phyloP scores from a whole-genome alignment of 2,888 invertebrate genomes.

The Onchidella celtica region DNA sequence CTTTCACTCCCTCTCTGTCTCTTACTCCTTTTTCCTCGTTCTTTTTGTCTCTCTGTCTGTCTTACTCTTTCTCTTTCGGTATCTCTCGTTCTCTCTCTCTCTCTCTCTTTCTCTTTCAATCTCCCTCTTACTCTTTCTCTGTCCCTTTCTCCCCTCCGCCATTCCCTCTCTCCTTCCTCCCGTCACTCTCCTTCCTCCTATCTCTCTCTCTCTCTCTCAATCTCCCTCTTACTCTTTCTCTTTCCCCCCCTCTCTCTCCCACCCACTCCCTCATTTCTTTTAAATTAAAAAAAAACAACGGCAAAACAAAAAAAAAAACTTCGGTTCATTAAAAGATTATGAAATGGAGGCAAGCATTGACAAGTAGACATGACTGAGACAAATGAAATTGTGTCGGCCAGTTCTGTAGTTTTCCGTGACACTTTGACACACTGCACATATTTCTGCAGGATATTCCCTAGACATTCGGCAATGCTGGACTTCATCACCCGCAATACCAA shows the following conservation, averaged over 20 bases:
- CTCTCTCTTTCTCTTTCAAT: background rate
- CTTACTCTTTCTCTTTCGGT: background rate
- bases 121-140: slow-evolving; percentile 3
- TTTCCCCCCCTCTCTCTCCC: background rate
- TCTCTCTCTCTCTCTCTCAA: background rate
- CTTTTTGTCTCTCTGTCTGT: background rate
- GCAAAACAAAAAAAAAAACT: too few relatives aligned
- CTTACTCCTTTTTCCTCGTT: background rate
- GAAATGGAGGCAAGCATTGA: too few relatives aligned
- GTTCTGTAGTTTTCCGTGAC: too few relatives aligned
- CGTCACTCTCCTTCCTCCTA: background rate
- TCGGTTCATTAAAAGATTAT: too few relatives aligned
- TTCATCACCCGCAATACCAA: too few relatives aligned
- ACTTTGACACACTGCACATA: too few relatives aligned
- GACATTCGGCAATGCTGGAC: too few relatives aligned
- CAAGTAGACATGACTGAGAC: too few relatives aligned
- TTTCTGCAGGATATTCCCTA: too few relatives aligned
- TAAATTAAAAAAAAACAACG: background rate
- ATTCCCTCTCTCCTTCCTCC: background rate
- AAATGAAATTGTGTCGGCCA: too few relatives aligned
- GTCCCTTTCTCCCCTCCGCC: background rate
- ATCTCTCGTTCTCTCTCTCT: background rate
- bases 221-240: background rate
- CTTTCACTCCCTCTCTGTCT: background rate
- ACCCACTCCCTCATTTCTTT: background rate